These are phyloP conservation scores for Ardeotis arabs DNA, from an alignment of 2,113 vertebrate species.

Conservation along the genomic window DNA sequence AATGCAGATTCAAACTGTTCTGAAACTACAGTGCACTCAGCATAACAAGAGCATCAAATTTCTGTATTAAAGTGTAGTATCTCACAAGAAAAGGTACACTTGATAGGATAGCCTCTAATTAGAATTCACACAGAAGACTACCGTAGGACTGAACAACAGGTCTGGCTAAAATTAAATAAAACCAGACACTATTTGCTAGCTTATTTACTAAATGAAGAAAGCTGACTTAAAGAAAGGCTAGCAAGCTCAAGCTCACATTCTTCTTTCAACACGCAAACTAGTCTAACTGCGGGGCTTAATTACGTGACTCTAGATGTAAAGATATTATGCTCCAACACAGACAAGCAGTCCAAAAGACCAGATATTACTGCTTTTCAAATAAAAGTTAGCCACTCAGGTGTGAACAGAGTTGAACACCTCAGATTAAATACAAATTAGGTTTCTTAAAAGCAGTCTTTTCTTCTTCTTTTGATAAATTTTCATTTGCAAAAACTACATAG, in stretches of 20 bases:
- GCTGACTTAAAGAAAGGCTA: neutral
- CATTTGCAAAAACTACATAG: neutral
- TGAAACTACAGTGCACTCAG: neutral
- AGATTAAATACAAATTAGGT: neutral
- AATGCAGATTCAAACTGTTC: neutral
- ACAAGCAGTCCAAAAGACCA: constrained; percentile 50
- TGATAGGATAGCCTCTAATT: neutral
- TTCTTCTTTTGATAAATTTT: neutral
- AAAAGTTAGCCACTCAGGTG: neutral
- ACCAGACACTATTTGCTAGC: neutral
- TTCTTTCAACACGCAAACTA: neutral
- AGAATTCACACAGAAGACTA: neutral
- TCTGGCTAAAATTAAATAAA: neutral
- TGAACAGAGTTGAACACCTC: neutral
- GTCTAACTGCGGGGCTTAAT: neutral
- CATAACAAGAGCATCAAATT: neutral
- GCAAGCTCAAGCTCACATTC: neutral
- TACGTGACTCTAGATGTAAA: neutral
- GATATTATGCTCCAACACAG: neutral
- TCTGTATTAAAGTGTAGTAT: neutral
- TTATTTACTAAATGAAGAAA: neutral
- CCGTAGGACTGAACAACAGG: neutral
- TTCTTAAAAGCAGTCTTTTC: neutral
- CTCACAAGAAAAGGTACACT: neutral
- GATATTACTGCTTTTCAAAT: neutral